A percentile compares a stretch with the other conserved stretches of the same genome.
Evolutionary conservation across 2,113 vertebrate genomes (phyloP).

Genomic region (Xiphophorus couchianus): DNA sequence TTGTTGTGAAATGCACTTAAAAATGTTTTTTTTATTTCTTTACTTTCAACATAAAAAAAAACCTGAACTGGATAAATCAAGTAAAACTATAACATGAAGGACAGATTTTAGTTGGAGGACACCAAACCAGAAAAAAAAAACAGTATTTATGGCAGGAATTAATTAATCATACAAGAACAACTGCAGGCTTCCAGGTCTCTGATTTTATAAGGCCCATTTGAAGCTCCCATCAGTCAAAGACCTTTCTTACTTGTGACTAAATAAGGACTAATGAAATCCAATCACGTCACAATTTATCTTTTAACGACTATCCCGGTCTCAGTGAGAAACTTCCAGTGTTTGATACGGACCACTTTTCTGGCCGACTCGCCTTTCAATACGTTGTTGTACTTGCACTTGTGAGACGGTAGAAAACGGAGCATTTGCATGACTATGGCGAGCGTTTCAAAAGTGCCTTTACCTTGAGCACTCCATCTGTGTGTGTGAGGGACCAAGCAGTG

Average conservation of each 20-base stretch:
- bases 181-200: constrained; percentile 1
- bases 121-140: too few species aligned
- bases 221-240: neutral
- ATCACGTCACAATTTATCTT: neutral
- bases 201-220: neutral
- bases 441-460: too few species aligned
- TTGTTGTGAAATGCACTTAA: neutral
- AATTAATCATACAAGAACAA: constrained; percentile 10
- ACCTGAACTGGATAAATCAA: neutral
- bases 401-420: too few species aligned
- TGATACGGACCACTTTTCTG: neutral
- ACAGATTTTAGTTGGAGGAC: neutral
- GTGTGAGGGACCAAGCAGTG: too few species aligned
- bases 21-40: neutral
- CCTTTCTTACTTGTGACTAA: neutral
- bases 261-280: constrained; percentile 13
- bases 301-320: neutral
- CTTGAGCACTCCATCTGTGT: too few species aligned
- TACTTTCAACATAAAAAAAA: too few species aligned
- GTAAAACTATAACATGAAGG: neutral
- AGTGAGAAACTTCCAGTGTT: neutral
- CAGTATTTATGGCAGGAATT: neutral
- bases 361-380: too few species aligned
- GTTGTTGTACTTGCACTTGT: too few species aligned
- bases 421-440: too few species aligned